Evolutionary conservation across 2,113 vertebrate species (phyloP).

Genomic region (Chiloscyllium plagiosum): DNA sequence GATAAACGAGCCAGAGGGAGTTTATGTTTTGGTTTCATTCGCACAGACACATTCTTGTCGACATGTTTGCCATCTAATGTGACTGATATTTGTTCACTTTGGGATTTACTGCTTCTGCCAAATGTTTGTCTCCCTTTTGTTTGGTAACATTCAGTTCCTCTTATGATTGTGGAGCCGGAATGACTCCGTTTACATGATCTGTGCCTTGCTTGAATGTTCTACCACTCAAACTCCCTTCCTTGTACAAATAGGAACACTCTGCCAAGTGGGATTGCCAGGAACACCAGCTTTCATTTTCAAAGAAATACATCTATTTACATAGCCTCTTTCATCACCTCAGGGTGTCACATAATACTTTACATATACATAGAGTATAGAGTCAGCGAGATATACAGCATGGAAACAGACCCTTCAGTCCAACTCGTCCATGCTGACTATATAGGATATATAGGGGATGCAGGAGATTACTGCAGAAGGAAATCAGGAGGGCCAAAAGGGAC

Average conservation of each 20-base stretch:
- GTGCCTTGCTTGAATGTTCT: not conserved
- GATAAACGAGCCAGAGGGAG: not conserved
- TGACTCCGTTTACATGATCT: not conserved
- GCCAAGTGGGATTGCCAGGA: not conserved
- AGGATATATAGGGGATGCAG: too few species aligned
- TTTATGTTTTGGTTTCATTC: not conserved
- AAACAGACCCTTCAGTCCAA: too few species aligned
- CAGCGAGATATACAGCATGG: too few species aligned
- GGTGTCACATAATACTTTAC: not conserved
- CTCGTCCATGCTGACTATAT: too few species aligned
- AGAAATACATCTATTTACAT: not conserved
- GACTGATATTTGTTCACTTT: not conserved
- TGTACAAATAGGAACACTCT: not conserved
- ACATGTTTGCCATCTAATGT: not conserved
- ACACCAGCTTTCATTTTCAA: not conserved
- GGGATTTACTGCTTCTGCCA: not conserved
- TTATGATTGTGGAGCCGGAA: not conserved
- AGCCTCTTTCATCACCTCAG: not conserved
- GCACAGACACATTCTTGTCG: not conserved
- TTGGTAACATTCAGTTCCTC: not conserved
- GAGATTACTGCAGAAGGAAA: too few species aligned
- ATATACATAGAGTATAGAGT: not conserved
- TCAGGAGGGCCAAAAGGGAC: too few species aligned
- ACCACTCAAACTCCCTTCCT: not conserved
- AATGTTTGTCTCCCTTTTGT: not conserved